phyloP scores from a whole-genome alignment of 2,113 vertebrate genomes.

The Grantiella picta region DNA sequence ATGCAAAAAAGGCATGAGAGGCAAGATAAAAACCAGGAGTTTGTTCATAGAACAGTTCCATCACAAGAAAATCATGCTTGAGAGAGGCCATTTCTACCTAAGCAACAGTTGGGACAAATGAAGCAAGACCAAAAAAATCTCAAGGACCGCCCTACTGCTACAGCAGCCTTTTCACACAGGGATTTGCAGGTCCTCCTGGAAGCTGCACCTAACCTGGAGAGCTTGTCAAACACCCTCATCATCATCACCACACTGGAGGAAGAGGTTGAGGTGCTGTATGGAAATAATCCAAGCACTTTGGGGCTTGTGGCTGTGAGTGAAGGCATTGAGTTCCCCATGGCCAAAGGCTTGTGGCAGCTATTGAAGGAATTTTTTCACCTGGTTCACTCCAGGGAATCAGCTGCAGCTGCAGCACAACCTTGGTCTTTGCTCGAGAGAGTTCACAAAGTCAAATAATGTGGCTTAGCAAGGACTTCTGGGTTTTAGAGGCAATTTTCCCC shows the following conservation, averaged over 20 bases:
- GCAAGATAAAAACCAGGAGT: neutral
- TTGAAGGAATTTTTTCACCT: neutral
- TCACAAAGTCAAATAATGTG: fast-evolving
- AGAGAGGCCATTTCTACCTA: neutral
- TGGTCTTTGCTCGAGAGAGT: neutral
- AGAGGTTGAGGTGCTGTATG: neutral
- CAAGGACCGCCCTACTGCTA: neutral
- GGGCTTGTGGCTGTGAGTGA: neutral
- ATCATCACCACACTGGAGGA: fast-evolving
- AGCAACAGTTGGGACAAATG: neutral
- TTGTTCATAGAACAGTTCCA: neutral
- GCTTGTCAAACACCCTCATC: neutral
- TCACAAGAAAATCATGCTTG: neutral
- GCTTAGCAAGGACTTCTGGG: neutral
- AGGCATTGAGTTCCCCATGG: neutral
- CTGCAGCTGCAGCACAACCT: neutral
- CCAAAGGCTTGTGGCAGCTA: neutral
- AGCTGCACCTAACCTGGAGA: neutral
- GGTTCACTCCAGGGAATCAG: neutral
- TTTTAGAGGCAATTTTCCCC: neutral
- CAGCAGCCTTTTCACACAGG: neutral
- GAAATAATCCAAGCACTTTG: neutral
- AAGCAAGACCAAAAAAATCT: neutral
- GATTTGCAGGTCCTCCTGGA: neutral
- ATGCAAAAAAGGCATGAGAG: fast-evolving